These are phyloP conservation scores for Timema podura DNA, from an alignment of 2,888 invertebrate genomes.

Conservation along the genomic window DNA sequence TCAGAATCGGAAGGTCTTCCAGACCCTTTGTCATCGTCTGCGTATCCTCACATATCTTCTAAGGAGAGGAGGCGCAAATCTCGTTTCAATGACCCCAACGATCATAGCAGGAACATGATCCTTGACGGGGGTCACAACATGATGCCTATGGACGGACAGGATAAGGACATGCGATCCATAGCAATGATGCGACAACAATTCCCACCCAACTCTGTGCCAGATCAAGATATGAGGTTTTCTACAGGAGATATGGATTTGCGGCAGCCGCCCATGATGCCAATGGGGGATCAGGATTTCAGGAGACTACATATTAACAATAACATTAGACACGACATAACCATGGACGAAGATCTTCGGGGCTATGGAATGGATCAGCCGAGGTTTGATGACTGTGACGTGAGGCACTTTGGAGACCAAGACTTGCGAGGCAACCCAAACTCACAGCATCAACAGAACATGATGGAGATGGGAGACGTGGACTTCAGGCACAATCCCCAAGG, in stretches of 20 bases:
- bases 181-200: slow-evolving; percentile 8
- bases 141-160: slow-evolving; percentile 9
- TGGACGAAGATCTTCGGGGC: slow-evolving; percentile 26
- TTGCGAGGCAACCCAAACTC: slow-evolving; percentile 39
- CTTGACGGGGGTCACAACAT: background rate
- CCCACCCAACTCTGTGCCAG: slow-evolving; percentile 12
- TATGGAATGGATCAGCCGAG: background rate
- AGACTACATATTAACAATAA: slow-evolving; percentile 32
- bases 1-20: slow-evolving; percentile 43
- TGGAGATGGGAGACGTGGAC: slow-evolving; percentile 38
- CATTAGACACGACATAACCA: background rate
- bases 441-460: no score
- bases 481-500: slow-evolving; percentile 37
- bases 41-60: slow-evolving; percentile 45
- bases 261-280: slow-evolving; percentile 31
- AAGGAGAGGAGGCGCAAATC: no score
- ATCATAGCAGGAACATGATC: slow-evolving; percentile 15
- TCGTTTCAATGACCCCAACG: slow-evolving; percentile 3
- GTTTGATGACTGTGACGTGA: slow-evolving; percentile 28
- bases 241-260: slow-evolving; percentile 40
- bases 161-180: slow-evolving; percentile 27
- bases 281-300: slow-evolving; percentile 39
- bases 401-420: slow-evolving; percentile 38
- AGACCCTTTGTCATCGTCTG: slow-evolving; percentile 44
- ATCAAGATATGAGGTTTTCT: slow-evolving; percentile 25